Evolutionary conservation across 2,888 invertebrate genomes (phyloP).

Genomic region (Cerastoderma edule): DNA sequence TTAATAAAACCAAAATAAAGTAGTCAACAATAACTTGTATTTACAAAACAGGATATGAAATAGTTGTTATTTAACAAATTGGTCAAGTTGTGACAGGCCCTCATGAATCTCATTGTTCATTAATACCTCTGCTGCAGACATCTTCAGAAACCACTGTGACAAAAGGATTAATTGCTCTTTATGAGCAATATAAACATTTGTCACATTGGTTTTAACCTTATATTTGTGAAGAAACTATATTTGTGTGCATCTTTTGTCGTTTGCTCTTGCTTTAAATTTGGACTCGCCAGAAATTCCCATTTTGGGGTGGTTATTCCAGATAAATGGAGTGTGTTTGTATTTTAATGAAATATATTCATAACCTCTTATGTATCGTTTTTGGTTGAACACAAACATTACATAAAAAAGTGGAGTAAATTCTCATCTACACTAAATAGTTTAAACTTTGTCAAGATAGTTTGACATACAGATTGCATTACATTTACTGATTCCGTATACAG

Average conservation of each 20-base stretch:
- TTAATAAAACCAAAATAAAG: too few species aligned
- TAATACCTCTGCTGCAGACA: neutral
- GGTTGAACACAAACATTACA: too few species aligned
- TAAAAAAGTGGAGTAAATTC: too few species aligned
- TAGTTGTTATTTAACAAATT: neutral
- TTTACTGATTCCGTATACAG: too few species aligned
- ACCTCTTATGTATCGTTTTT: too few species aligned
- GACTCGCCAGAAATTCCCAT: neutral
- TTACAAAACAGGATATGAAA: neutral
- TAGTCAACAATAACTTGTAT: too few species aligned
- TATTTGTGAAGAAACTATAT: neutral
- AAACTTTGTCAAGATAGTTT: too few species aligned
- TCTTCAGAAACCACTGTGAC: neutral
- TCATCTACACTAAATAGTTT: too few species aligned
- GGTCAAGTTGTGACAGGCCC: neutral
- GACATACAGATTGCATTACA: too few species aligned
- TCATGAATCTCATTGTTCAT: neutral
- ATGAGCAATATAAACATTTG: neutral
- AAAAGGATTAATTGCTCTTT: slow-evolving; percentile 13
- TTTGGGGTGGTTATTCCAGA: neutral
- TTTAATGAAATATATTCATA: too few species aligned
- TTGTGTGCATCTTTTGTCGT: neutral
- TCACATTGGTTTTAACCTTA: neutral
- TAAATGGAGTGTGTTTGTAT: too few species aligned
- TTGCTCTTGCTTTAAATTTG: neutral